Percentiles rank a stretch among this genome's conserved stretches.
These are phyloP conservation scores for Ptyas mucosa DNA, from an alignment of 2,113 vertebrate species.

Conservation along the genomic window DNA sequence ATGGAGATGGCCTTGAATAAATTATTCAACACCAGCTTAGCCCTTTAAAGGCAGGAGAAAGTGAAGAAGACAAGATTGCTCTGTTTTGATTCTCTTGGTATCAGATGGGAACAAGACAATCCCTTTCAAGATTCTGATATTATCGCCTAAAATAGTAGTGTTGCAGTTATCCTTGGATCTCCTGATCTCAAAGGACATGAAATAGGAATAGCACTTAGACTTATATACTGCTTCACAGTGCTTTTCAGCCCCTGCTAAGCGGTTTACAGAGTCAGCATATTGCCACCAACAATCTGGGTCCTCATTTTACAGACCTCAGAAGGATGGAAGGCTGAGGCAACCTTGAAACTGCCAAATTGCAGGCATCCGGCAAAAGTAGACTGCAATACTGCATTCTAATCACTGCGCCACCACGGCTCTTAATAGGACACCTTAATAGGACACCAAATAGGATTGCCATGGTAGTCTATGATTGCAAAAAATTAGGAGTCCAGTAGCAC, in stretches of 20 bases:
- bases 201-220: neutral
- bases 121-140: neutral
- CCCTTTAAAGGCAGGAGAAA: neutral
- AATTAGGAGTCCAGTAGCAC: neutral
- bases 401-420: too few species aligned
- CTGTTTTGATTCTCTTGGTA: neutral
- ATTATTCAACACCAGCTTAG: neutral
- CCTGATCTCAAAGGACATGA: neutral
- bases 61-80: neutral
- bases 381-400: too few species aligned
- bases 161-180: neutral
- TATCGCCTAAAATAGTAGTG: neutral
- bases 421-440: neutral
- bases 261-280: too few species aligned
- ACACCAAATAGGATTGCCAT: neutral
- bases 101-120: neutral
- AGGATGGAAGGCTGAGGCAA: too few species aligned
- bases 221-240: too few species aligned
- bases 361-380: too few species aligned
- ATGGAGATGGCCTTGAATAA: neutral
- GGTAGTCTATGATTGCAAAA: neutral
- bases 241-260: too few species aligned
- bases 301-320: too few species aligned
- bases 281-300: too few species aligned
- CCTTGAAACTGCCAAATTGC: too few species aligned